phyloP scores from a whole-genome alignment of 2,797 vertebrate species.

The Sus cebifrons region DNA sequence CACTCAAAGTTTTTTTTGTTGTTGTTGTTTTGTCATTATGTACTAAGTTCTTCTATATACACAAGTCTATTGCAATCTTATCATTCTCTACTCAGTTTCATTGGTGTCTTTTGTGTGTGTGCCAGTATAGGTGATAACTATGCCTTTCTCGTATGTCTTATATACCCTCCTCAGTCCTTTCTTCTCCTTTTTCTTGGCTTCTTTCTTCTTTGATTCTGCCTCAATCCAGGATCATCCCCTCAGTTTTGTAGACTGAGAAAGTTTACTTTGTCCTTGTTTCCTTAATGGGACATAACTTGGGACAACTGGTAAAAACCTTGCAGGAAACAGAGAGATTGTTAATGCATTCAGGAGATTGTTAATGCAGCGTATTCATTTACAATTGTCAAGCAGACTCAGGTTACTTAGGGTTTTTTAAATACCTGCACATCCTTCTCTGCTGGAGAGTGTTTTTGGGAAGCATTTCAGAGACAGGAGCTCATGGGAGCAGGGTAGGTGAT shows the following conservation, averaged over 20 bases:
- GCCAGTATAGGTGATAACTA: not conserved
- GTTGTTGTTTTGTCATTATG: not conserved
- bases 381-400: not conserved
- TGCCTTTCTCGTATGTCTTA: not conserved
- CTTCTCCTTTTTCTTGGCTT: not conserved
- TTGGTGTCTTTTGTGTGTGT: not conserved
- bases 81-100: not conserved
- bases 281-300: not conserved
- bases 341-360: not conserved
- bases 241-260: not conserved
- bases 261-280: not conserved
- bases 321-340: no score
- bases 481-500: not conserved
- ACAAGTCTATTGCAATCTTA: not conserved
- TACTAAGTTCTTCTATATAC: not conserved
- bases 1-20: not conserved
- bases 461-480: slow-evolving; percentile 23
- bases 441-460: not conserved
- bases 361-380: not conserved
- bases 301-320: not conserved
- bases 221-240: not conserved
- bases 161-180: not conserved
- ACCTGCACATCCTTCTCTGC: not conserved
- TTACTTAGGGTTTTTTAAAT: not conserved
- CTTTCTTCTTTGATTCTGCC: not conserved